Percentiles rank a stretch among this genome's conserved stretches.
These are phyloP conservation scores for Rhinoraja longicauda DNA, from an alignment of 2,797 vertebrate species.

Conservation along the genomic window DNA sequence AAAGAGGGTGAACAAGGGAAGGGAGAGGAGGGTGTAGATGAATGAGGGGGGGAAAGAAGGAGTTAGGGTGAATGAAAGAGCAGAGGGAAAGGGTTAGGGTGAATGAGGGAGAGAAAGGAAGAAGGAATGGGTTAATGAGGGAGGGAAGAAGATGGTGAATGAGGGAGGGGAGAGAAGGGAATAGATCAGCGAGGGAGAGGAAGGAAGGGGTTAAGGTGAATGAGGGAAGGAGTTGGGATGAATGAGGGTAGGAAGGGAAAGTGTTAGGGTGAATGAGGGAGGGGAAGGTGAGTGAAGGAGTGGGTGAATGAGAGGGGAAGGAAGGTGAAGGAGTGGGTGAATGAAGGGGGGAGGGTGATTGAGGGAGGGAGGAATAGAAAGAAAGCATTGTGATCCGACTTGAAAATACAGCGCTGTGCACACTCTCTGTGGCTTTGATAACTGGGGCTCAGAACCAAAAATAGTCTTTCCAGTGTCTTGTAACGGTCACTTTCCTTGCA, in stretches of 20 bases:
- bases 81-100: background rate
- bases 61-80: too few relatives aligned
- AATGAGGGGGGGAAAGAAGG: too few relatives aligned
- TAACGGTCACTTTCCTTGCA: background rate
- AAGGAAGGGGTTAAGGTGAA: too few relatives aligned
- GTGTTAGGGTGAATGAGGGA: too few relatives aligned
- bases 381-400: slow-evolving; percentile 50
- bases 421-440: background rate
- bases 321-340: too few relatives aligned
- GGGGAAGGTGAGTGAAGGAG: too few relatives aligned
- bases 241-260: too few relatives aligned
- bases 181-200: too few relatives aligned
- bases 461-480: background rate
- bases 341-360: too few relatives aligned
- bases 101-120: background rate
- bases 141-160: slow-evolving; percentile 47
- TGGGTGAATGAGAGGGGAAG: too few relatives aligned
- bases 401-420: background rate
- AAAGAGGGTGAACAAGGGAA: background rate
- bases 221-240: too few relatives aligned
- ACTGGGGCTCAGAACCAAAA: background rate
- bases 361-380: slow-evolving; percentile 41
- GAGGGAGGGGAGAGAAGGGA: slow-evolving; percentile 44
- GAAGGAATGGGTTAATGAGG: slow-evolving; percentile 45
- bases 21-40: background rate